Conservation (phyloP, 2,113 vertebrate species). For the Tenrec ecaudatus region DNA sequence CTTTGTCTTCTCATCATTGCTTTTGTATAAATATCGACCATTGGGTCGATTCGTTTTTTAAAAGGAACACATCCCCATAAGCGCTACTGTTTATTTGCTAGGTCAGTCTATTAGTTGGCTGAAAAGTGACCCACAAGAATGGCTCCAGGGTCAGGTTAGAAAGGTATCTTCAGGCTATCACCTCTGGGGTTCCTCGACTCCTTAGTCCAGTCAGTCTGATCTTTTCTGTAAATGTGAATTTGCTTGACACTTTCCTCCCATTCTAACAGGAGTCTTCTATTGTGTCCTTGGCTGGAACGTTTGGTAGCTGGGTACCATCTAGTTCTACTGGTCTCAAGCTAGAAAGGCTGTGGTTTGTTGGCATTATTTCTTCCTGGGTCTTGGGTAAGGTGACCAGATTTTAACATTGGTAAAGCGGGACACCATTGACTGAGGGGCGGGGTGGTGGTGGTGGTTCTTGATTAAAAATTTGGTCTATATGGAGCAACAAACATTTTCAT, state of each 20-base stretch:
- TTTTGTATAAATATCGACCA: background rate
- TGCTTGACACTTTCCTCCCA: background rate
- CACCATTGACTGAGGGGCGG: too few species aligned
- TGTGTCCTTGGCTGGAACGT: background rate
- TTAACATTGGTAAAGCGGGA: too few species aligned
- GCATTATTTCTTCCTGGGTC: background rate
- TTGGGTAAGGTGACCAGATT: too few species aligned
- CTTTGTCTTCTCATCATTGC: background rate
- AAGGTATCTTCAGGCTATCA: background rate
- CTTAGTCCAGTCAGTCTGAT: background rate
- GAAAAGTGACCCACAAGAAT: background rate
- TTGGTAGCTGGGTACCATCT: background rate
- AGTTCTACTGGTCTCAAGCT: background rate
- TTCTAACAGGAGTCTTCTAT: background rate
- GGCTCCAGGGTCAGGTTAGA: background rate
- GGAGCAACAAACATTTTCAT: too few species aligned
- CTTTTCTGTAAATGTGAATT: background rate
- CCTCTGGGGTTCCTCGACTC: background rate
- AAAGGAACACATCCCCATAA: background rate
- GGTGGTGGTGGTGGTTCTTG: too few species aligned
- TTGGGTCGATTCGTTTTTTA: background rate
- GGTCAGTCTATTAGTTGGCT: background rate
- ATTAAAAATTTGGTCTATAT: too few species aligned
- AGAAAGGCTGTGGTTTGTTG: background rate
- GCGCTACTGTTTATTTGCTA: background rate